Percentiles rank a stretch among this genome's conserved stretches.
Evolutionary conservation across 2,888 invertebrate species (phyloP).

Genomic region (Scaptomyza parva): DNA sequence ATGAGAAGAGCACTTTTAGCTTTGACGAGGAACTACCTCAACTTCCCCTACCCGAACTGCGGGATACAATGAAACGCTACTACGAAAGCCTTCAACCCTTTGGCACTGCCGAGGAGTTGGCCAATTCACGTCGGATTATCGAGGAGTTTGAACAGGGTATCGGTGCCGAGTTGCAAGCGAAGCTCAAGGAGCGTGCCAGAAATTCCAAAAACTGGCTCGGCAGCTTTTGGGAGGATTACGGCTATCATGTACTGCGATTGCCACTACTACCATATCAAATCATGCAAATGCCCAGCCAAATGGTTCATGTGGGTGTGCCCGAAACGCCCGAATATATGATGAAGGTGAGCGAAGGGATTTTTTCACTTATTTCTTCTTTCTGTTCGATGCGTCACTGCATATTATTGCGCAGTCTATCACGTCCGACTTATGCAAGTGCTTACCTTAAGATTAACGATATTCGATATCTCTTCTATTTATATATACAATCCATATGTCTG

Average conservation of each 20-base stretch:
- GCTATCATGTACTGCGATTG: slow-evolving; percentile 85
- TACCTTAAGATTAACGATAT: neutral
- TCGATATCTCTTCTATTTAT: neutral
- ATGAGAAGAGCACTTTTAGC: slow-evolving; percentile 85
- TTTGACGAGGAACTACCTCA: slow-evolving; percentile 86
- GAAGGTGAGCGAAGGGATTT: slow-evolving; percentile 63
- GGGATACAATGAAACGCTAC: slow-evolving; percentile 86
- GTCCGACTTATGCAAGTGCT: neutral
- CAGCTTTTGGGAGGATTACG: slow-evolving; percentile 87
- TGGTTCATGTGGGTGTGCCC: slow-evolving; percentile 75
- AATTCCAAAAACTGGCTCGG: slow-evolving; percentile 86
- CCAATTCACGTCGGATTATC: slow-evolving; percentile 84
- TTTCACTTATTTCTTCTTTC: too few relatives aligned
- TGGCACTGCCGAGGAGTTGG: slow-evolving; percentile 84
- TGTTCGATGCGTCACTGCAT: neutral
- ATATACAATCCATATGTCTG: neutral
- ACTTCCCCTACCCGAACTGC: slow-evolving; percentile 86
- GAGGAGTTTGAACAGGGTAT: slow-evolving; percentile 85
- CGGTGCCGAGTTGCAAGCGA: slow-evolving; percentile 85
- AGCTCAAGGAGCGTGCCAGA: slow-evolving; percentile 84
- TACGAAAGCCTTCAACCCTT: slow-evolving; percentile 86
- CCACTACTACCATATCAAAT: slow-evolving; percentile 86
- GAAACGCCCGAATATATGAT: slow-evolving; percentile 77
- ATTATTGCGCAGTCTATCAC: neutral
- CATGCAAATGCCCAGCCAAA: slow-evolving; percentile 84